Conservation (phyloP, 2,113 vertebrate species). For the Gallinago undulata region DNA sequence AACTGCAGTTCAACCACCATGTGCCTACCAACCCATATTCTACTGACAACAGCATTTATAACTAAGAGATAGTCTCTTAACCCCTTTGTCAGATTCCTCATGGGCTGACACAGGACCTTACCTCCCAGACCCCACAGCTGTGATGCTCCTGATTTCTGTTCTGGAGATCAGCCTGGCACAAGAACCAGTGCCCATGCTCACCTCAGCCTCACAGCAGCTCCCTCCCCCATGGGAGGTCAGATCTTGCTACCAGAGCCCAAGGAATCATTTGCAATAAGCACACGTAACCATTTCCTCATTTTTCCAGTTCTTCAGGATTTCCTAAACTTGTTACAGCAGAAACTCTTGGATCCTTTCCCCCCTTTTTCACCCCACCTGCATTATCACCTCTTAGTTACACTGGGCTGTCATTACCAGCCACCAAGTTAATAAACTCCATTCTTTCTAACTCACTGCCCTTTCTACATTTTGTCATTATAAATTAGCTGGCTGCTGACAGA, state of each 20-base stretch:
- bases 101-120: background rate
- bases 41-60: background rate
- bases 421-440: background rate
- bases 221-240: background rate
- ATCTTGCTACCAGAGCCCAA: background rate
- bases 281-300: background rate
- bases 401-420: background rate
- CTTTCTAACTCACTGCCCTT: background rate
- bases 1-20: background rate
- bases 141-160: background rate
- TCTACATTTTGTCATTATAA: background rate
- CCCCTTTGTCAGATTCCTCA: background rate
- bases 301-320: background rate
- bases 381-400: background rate
- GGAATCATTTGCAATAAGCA: background rate
- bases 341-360: background rate
- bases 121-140: background rate
- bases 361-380: background rate
- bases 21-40: background rate
- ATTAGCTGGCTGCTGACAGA: background rate
- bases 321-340: background rate
- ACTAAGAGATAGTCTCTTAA: background rate
- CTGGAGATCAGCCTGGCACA: background rate
- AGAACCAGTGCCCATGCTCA: fast-evolving
- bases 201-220: background rate